phyloP scores from a whole-genome alignment of 2,888 invertebrate genomes.

The Mythimna albipuncta region DNA sequence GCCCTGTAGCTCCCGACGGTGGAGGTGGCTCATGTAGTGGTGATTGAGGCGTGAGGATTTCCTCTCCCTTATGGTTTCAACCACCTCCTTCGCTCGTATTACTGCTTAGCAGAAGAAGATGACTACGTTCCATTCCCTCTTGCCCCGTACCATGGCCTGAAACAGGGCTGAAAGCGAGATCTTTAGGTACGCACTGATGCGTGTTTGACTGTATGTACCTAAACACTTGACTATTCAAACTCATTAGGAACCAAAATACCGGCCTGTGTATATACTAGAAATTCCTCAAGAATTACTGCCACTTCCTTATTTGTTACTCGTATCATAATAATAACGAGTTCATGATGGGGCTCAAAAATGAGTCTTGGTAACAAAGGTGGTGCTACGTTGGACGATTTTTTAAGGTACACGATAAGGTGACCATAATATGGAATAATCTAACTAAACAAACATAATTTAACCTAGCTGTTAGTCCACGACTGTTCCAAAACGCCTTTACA shows the following conservation, averaged over 20 bases:
- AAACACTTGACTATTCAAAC: not conserved
- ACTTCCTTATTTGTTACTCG: not conserved
- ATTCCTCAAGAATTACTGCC: constrained; percentile 7
- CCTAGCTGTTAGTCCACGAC: not conserved
- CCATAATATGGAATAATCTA: not conserved
- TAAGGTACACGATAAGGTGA: no score
- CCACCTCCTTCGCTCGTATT: no score
- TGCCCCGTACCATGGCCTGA: no score
- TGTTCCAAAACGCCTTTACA: constrained; percentile 1
- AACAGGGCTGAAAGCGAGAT: no score
- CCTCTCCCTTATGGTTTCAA: no score
- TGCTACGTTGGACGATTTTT: no score
- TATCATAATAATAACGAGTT: not conserved
- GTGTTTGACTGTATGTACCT: not conserved
- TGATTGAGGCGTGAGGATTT: no score
- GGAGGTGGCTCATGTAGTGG: no score
- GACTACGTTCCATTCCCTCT: no score
- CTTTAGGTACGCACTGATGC: not conserved
- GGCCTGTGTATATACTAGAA: constrained; percentile 6
- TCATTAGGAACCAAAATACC: not conserved
- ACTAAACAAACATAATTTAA: not conserved
- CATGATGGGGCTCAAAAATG: not conserved
- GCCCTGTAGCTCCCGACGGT: no score
- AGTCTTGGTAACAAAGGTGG: no score
- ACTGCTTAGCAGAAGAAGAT: no score